Percentiles rank a stretch among this genome's conserved stretches.
Evolutionary conservation across 2,888 invertebrate genomes (phyloP).

Genomic region (Itoplectis maculator): DNA sequence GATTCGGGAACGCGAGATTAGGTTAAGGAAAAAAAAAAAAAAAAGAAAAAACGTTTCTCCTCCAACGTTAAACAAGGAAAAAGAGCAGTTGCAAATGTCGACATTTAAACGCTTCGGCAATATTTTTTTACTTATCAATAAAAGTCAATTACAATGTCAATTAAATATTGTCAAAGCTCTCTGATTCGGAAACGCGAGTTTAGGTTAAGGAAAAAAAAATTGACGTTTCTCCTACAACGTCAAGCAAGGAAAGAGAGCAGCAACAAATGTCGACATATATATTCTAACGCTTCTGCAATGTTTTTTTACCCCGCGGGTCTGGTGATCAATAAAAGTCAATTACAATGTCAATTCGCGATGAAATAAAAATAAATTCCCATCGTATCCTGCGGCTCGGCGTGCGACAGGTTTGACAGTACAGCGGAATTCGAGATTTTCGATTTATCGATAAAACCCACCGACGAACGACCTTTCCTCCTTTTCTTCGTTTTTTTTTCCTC

Average conservation of each 20-base stretch:
- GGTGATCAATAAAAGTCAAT: no score
- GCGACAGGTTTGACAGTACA: neutral
- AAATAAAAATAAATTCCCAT: no score
- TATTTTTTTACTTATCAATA: neutral
- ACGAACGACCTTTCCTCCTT: neutral
- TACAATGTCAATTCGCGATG: no score
- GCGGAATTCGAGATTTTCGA: neutral
- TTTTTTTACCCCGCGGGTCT: no score
- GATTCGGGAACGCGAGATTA: neutral
- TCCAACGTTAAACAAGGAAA: neutral
- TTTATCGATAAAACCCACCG: conserved; percentile 1
- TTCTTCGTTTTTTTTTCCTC: conserved; percentile 7
- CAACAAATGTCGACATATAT: no score
- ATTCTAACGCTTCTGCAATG: no score
- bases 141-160: neutral
- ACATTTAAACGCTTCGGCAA: neutral
- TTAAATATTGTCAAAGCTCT: neutral
- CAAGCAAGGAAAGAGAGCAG: no score
- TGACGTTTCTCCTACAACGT: no score
- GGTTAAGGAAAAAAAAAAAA: neutral
- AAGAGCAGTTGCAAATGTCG: neutral
- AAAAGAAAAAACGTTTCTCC: neutral
- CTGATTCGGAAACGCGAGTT: neutral
- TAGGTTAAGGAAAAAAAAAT: no score
- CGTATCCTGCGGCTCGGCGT: neutral